Conservation (phyloP, 2,888 invertebrate genomes). For the Hypena proboscidalis region DNA sequence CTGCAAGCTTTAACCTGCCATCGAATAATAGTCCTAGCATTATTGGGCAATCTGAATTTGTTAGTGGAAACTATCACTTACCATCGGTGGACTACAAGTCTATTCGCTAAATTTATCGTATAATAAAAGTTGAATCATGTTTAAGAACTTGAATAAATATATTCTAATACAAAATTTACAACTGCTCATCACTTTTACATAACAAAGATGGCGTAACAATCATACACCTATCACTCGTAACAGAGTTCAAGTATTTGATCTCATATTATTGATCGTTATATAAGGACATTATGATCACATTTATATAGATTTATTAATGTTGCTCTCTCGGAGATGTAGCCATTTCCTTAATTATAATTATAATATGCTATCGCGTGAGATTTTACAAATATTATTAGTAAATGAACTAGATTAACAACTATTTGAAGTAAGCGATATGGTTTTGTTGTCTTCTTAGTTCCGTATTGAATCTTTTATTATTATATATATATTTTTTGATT, state of each 20-base stretch:
- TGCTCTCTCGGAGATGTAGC: background rate
- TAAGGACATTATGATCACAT: constrained; percentile 13
- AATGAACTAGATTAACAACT: constrained; percentile 1
- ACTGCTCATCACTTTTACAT: constrained; percentile 3
- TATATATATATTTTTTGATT: no score
- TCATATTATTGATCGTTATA: constrained; percentile 18
- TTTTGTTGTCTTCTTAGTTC: no score
- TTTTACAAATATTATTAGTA: constrained; percentile 1
- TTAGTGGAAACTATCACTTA: no score
- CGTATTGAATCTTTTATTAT: no score
- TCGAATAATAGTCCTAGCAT: no score
- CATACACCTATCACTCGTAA: constrained; percentile 1
- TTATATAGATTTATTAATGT: background rate
- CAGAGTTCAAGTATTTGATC: constrained; percentile 16
- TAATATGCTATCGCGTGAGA: constrained; percentile 1
- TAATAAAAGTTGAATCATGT: no score
- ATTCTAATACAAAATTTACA: no score
- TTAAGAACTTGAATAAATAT: no score
- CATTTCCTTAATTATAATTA: constrained; percentile 8
- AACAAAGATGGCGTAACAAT: constrained; percentile 6
- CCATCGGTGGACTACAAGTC: no score
- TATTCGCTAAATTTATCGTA: constrained; percentile 1
- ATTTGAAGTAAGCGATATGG: no score
- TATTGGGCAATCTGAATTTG: no score
- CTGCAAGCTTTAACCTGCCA: no score